Evolutionary conservation across 2,888 invertebrate species (phyloP), one percentile per base, ranked within the genome.

Genomic region (Diaperis boleti): DNA sequence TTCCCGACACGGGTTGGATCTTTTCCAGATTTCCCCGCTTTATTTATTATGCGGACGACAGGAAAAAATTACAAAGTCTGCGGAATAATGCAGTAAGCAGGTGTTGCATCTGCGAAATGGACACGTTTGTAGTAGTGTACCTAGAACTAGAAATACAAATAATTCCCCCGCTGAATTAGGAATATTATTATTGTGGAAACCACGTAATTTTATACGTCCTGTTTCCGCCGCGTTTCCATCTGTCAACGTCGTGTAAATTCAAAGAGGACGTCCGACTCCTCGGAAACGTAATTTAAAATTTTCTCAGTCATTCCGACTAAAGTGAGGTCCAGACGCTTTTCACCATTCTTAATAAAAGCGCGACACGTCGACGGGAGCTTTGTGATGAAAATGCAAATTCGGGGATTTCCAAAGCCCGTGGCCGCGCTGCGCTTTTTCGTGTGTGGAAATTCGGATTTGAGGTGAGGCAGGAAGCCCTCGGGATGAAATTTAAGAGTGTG

Each of bases 351-450:
- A 39, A 39, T 15, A 39, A 39, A 17, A 39, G 4, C 39, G 6
- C 10, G 13, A 39, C 39, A 14, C 10, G 39, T 17, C n/a, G 39
- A 39, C n/a, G 22, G 17, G 6, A 14, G 39, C 17, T 3, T 15
- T 41, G 6, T 22, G 7, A 44, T 44, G 22, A 44, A 44, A 44
- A 44, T 44, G 44, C 44, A 44, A 44, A 44, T 44, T 6, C n/a
- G 2, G n/a, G 15, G 41, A 15, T 41, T 33, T 7, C 39, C 6
- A 14, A 39, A 39, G 3, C 15, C 7, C 39, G 17, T 15, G 39
- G 7, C 18, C 18, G 7, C 7, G n/a, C 11, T 33, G n/a, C 33
- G 4, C 31, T 5, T n/a, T n/a, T 31, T 31, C 31, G n/a, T 31
- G n/a, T 31, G n/a, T 31, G 31, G n/a, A 31, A n/a, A 31, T n/a